These are phyloP conservation scores for Pinna nobilis DNA, from an alignment of 1,140 invertebrate species.

Conservation along the genomic window DNA sequence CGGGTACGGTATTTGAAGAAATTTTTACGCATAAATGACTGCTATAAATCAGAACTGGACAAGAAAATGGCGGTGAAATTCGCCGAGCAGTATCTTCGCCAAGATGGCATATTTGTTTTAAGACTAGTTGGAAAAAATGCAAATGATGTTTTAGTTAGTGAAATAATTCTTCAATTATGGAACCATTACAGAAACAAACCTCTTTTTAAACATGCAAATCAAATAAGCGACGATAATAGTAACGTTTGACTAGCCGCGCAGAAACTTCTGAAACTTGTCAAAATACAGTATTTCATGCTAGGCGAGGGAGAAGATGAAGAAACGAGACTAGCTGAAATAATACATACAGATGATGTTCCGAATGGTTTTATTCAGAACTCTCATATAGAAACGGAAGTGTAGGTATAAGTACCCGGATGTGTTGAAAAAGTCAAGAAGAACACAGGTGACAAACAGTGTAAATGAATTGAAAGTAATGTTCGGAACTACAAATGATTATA, in stretches of 20 bases:
- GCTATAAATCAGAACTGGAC: constrained; percentile 70
- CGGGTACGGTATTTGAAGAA: constrained; percentile 74
- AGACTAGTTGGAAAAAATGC: constrained; percentile 77
- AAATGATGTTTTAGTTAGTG: constrained; percentile 77
- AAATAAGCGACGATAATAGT: constrained; percentile 70
- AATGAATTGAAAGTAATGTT: too few relatives aligned
- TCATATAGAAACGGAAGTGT: constrained; percentile 10
- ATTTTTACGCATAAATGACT: constrained; percentile 73
- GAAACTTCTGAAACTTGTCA: constrained; percentile 54
- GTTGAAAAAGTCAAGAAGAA: constrained; percentile 3
- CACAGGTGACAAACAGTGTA: too few relatives aligned
- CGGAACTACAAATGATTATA: too few relatives aligned
- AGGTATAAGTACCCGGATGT: not conserved
- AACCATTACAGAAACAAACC: constrained; percentile 72
- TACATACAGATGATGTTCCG: not conserved
- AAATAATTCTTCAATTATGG: constrained; percentile 77
- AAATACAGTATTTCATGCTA: constrained; percentile 42
- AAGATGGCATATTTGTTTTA: constrained; percentile 77
- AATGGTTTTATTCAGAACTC: constrained; percentile 9
- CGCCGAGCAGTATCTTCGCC: constrained; percentile 76
- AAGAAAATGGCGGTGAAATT: constrained; percentile 74
- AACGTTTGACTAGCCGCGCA: constrained; percentile 71
- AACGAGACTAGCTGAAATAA: constrained; percentile 11
- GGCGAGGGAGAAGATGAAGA: constrained; percentile 13
- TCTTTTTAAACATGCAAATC: constrained; percentile 69